Base-by-base conservation (phyloP, 1,140 invertebrate genomes). In the Calliopsis andreniformis region DNA sequence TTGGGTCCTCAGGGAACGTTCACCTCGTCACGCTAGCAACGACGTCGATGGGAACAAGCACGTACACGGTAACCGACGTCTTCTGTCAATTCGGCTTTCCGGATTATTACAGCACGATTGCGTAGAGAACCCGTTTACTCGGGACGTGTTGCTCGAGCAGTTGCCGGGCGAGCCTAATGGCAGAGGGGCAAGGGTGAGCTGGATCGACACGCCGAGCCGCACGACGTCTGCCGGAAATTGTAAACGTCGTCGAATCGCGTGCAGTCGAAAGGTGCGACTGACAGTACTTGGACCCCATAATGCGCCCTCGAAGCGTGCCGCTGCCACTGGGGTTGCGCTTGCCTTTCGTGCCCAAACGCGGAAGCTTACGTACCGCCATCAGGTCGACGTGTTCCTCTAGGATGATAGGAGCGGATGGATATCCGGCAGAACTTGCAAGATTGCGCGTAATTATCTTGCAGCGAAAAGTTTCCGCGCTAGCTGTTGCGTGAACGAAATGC, bases 211-310 rank as follows among this genome's bases (percentile, higher is more conserved):
- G 63, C 61, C 62, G 63, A 66, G 45, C 58, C 49, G 67, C 66
- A 83, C 84, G 80, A 82, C 75, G 80, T 82, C 80, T 86, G 71
- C 84, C 85, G 86, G 87, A 89, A 88, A 89, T 89, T 87, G 87
- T 87, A 88, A 80, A 89, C 86, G 87, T 87, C 80, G 83, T 79
- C 43, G 77, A 84, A 88, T 89, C 86, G 87, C 87, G 88, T 88
- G 87, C 86, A 85, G 82, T 62, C 78, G 84, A 80, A 87, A 85
- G 82, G 82, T 89, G 89, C 87, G 76, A 88, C 86, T 88, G 89
- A 89, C 89, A 89, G 83, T 82, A 59, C 78, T 85, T 79, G 76
- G 84, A 82, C 84, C 59, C 62, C 49, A 76, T 82, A 84, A 84
- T 81, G 66, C 64, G 47, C 28, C 71, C 79, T 68, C 59, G 78